Percentiles rank a stretch among this genome's conserved stretches.
phyloP scores from a whole-genome alignment of 2,797 vertebrate genomes.

The Neoniphon sammara region DNA sequence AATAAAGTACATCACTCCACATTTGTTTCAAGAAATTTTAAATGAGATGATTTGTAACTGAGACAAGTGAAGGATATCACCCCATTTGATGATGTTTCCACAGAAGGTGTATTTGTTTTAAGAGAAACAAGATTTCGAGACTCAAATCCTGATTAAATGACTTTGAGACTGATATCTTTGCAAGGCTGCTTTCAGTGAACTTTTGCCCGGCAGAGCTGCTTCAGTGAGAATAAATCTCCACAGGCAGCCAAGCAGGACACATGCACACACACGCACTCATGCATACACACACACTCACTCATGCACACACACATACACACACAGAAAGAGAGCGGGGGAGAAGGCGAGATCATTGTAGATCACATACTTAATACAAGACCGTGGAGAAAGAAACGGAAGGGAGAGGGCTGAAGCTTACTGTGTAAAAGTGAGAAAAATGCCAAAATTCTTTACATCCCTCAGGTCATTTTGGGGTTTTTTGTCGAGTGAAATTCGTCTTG shows the following conservation, averaged over 20 bases:
- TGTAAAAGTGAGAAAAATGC: constrained; percentile 35
- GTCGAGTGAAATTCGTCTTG: constrained; percentile 46
- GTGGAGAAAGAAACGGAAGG: constrained; percentile 4
- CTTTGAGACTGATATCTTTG: constrained; percentile 11
- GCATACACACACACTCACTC: too few species aligned
- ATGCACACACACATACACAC: background rate
- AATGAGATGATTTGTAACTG: background rate
- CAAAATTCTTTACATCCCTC: constrained; percentile 59
- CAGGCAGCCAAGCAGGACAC: constrained; percentile 28
- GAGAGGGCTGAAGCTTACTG: constrained; percentile 22
- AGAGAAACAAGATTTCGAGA: constrained; percentile 18
- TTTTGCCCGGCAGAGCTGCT: constrained; percentile 38
- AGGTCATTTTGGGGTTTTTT: constrained; percentile 55
- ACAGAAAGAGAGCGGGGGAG: background rate
- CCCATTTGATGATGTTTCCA: background rate
- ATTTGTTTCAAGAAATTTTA: background rate
- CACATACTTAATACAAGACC: constrained; percentile 8
- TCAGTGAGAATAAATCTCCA: constrained; percentile 47
- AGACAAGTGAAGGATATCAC: background rate
- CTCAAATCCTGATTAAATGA: constrained; percentile 27
- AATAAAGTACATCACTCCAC: too few species aligned
- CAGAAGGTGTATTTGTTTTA: background rate
- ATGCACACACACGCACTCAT: too few species aligned
- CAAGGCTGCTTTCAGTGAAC: constrained; percentile 34
- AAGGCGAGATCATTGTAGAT: constrained; percentile 23